Conservation (phyloP, 2,113 vertebrate genomes). For the Mesoclemmys tuberculata region DNA sequence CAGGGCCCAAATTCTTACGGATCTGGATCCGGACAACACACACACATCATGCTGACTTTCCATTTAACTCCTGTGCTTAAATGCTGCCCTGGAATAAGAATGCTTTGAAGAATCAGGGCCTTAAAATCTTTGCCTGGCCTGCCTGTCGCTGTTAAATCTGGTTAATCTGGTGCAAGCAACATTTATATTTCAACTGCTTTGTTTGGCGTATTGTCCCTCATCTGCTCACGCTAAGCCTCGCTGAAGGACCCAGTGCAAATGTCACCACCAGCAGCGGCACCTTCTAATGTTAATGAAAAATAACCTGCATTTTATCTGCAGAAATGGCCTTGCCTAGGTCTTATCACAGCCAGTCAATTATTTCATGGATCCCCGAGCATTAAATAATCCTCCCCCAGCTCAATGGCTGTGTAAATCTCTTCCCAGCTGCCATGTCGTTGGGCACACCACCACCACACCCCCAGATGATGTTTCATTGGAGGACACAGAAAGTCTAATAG, state of each 20-base stretch:
- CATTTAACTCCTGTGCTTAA: background rate
- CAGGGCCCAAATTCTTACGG: background rate
- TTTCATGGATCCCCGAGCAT: conserved; percentile 25
- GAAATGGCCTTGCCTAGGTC: conserved; percentile 8
- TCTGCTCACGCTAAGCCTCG: accelerated
- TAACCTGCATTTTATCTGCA: conserved; percentile 27
- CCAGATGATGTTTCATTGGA: background rate
- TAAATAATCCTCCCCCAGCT: background rate
- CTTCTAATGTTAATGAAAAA: conserved; percentile 33
- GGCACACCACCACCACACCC: background rate
- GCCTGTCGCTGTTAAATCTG: background rate
- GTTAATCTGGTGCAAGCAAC: background rate
- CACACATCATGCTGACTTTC: background rate
- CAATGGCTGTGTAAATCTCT: background rate
- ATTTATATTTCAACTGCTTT: background rate
- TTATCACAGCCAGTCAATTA: background rate
- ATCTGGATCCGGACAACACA: background rate
- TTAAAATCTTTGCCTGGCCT: background rate
- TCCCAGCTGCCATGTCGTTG: background rate
- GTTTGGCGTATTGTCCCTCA: background rate
- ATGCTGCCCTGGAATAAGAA: background rate
- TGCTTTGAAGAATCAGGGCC: background rate
- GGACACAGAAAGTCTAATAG: background rate
- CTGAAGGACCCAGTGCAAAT: conserved; percentile 9
- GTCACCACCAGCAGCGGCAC: background rate